These are phyloP conservation scores for Pinna nobilis DNA, from an alignment of 1,140 invertebrate genomes.

Conservation along the genomic window DNA sequence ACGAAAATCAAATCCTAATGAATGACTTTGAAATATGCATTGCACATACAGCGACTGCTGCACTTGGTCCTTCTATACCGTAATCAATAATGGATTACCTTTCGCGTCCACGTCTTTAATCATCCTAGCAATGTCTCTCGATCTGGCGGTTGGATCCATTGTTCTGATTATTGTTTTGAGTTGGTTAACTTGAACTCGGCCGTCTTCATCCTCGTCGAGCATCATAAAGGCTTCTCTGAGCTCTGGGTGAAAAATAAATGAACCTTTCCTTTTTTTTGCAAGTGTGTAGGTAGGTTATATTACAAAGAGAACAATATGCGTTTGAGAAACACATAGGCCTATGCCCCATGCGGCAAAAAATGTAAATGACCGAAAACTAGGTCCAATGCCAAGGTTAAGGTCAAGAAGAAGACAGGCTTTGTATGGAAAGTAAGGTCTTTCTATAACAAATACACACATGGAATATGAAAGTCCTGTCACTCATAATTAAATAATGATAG, in stretches of 20 bases:
- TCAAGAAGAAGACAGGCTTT: neutral
- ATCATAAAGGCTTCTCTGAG: constrained; percentile 22
- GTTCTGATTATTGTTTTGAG: neutral
- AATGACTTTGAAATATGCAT: no score
- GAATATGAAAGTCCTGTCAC: constrained; percentile 1
- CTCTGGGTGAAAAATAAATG: constrained; percentile 6
- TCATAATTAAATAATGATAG: no score
- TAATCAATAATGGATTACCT: no score
- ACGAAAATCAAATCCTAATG: no score
- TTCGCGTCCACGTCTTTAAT: neutral
- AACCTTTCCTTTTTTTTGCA: neutral
- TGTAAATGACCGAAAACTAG: no score
- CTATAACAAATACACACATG: neutral
- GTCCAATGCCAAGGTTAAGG: no score
- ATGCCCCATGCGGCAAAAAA: no score
- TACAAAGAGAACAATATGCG: no score
- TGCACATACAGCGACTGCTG: no score
- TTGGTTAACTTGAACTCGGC: constrained; percentile 14
- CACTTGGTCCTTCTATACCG: no score
- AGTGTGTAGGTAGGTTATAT: no score
- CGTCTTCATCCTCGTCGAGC: constrained; percentile 14
- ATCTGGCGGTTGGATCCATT: constrained; percentile 8
- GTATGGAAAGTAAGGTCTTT: neutral
- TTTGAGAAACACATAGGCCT: no score
- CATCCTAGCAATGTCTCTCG: constrained; percentile 9